Base-by-base conservation (phyloP, 1,140 invertebrate genomes). In the Cylas formicarius region DNA sequence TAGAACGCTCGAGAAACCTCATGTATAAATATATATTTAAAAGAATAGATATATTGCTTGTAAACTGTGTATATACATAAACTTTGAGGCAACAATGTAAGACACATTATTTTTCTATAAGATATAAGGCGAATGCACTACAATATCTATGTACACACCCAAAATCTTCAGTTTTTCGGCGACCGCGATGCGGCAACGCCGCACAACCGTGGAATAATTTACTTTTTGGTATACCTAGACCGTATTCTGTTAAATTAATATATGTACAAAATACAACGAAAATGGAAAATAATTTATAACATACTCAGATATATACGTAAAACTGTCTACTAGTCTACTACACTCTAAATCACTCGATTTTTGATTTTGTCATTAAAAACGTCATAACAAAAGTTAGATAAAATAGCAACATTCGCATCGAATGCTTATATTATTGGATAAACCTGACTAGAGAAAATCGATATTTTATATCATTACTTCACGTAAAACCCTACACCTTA, bases 151-250 rank as follows among this genome's bases (percentile, higher is more conserved):
- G 11, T 7, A 31, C 7, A 9, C 26, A 11, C 11, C 4, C 18
- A 41, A 10, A 13, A 39, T 11, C 11, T 23, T 39, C 29, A 39
- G 16, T 6, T 5, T 18, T 27, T 40, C 27, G 29, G 20, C 22
- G 35, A 33, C n/a, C n/a, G n/a, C n/a, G n/a, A n/a, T n/a, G n/a
- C n/a, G n/a, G n/a, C n/a, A n/a, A n/a, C n/a, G n/a, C n/a, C n/a
- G n/a, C n/a, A n/a, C n/a, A n/a, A n/a, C n/a, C 37, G 31, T 14
- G 22, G 32, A 32, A 38, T 49, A 52, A 49, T 29, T 48, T 35
- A 52, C 22, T 57, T 51, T 58, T 58, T 58, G 56, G 56, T 58
- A 54, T 58, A 49, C 55, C 58, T 60, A 60, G 58, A 60, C 58
- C 56, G 58, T 58, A 60, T 57, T 36, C 49, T 52, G 38, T 48